Percentiles rank a stretch among this genome's conserved stretches.
Conservation (phyloP, 1,140 invertebrate species). For the Trinorchestia longiramus region DNA sequence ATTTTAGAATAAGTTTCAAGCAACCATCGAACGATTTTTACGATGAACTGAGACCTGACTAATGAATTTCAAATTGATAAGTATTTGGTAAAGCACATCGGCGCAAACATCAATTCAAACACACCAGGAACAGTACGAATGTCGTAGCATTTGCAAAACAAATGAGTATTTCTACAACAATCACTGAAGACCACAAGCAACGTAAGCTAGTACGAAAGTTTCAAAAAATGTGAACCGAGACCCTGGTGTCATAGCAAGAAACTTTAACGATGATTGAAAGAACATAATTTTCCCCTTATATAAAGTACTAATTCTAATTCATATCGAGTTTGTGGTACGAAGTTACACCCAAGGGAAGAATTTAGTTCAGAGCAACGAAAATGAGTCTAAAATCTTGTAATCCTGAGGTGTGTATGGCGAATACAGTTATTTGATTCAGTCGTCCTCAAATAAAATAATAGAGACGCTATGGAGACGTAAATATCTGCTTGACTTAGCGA, state of each 20-base stretch:
- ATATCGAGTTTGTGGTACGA: background rate
- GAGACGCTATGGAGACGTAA: no score
- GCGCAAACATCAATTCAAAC: background rate
- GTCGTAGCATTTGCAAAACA: background rate
- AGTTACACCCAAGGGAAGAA: no score
- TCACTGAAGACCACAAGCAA: background rate
- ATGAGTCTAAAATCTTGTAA: no score
- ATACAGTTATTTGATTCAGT: no score
- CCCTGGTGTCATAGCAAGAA: background rate
- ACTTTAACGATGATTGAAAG: background rate
- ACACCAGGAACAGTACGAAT: background rate
- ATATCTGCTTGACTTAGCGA: no score
- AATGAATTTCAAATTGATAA: background rate
- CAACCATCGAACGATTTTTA: background rate
- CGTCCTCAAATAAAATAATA: no score
- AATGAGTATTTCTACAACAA: background rate
- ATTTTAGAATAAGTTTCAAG: background rate
- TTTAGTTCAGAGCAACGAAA: no score
- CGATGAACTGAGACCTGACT: background rate
- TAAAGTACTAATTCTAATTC: background rate
- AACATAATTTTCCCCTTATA: background rate
- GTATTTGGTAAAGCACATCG: background rate
- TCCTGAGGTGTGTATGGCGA: no score
- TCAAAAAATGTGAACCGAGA: background rate
- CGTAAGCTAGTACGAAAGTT: background rate